A percentile compares a stretch with the other conserved stretches of the same genome.
These are phyloP conservation scores for Callaeas wilsoni DNA, from an alignment of 2,113 vertebrate genomes.

Conservation along the genomic window DNA sequence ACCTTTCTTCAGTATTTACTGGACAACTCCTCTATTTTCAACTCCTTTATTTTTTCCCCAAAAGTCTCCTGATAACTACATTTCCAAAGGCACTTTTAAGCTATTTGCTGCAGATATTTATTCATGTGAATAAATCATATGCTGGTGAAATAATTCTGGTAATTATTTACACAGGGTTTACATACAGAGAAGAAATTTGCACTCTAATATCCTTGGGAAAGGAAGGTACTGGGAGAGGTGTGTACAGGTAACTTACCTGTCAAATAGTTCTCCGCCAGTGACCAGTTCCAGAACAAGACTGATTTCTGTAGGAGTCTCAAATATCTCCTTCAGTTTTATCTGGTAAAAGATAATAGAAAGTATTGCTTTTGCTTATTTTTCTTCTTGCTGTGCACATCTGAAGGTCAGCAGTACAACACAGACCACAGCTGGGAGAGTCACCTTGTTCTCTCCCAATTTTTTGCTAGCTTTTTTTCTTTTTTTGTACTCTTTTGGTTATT, in stretches of 20 bases:
- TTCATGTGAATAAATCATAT: not conserved
- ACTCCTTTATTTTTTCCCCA: not conserved
- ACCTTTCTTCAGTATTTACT: not conserved
- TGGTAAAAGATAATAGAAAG: slow-evolving; percentile 55
- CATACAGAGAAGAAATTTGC: not conserved
- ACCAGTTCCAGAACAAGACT: slow-evolving; percentile 86
- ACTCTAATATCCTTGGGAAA: not conserved
- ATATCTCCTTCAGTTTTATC: slow-evolving; percentile 92
- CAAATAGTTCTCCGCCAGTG: slow-evolving; percentile 87
- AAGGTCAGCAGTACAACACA: not conserved
- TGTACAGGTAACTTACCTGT: slow-evolving; percentile 76
- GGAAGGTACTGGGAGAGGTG: not conserved
- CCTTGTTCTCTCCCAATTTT: not conserved
- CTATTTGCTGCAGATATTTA: not conserved
- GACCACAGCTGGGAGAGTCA: not conserved
- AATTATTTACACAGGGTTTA: not conserved
- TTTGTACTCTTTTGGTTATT: not conserved
- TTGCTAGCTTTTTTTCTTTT: not conserved
- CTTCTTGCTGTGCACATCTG: not conserved
- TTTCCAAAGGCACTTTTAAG: not conserved
- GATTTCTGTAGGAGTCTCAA: slow-evolving; percentile 86
- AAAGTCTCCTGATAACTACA: not conserved
- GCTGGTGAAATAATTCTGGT: not conserved
- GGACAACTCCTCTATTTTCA: not conserved
- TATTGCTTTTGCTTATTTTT: not conserved